phyloP scores from a whole-genome alignment of 2,888 invertebrate genomes.

The Choristoneura rosaceana region DNA sequence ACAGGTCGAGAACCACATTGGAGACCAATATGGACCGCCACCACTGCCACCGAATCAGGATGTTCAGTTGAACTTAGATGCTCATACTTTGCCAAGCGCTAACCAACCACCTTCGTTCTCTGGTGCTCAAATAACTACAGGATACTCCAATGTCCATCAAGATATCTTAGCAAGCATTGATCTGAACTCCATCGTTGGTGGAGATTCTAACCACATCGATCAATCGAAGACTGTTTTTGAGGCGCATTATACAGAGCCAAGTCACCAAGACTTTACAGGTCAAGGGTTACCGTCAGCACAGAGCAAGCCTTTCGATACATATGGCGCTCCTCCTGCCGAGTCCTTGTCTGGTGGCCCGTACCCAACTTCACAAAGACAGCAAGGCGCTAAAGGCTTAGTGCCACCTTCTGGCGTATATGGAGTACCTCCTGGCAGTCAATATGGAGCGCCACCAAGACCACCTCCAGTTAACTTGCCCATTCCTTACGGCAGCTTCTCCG shows the following conservation, averaged over 20 bases:
- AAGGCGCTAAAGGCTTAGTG: conserved; percentile 82
- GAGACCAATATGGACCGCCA: conserved; percentile 71
- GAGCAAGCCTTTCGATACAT: conserved; percentile 65
- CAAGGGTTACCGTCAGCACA: conserved; percentile 39
- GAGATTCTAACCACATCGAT: conserved; percentile 78
- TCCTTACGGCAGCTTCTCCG: conserved; percentile 75
- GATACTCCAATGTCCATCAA: conserved; percentile 77
- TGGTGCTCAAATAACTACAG: conserved; percentile 68
- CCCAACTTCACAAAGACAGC: conserved; percentile 68
- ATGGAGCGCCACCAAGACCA: conserved; percentile 72
- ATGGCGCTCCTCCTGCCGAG: conserved; percentile 75
- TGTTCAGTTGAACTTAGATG: conserved; percentile 63
- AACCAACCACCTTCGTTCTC: conserved; percentile 58
- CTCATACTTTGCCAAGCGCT: conserved; percentile 54
- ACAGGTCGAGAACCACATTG: conserved; percentile 55
- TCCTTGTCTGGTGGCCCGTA: conserved; percentile 75
- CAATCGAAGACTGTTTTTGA: conserved; percentile 81
- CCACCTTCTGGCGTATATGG: conserved; percentile 87
- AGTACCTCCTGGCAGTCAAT: conserved; percentile 84
- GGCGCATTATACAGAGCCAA: conserved; percentile 78
- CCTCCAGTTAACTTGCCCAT: conserved; percentile 68
- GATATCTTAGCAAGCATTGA: conserved; percentile 77
- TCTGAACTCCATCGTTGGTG: conserved; percentile 74
- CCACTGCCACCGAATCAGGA: conserved; percentile 66
- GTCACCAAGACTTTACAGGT: conserved; percentile 25